These are phyloP conservation scores for Tupaia tana DNA, from an alignment of 2,113 vertebrate genomes.

Conservation along the genomic window DNA sequence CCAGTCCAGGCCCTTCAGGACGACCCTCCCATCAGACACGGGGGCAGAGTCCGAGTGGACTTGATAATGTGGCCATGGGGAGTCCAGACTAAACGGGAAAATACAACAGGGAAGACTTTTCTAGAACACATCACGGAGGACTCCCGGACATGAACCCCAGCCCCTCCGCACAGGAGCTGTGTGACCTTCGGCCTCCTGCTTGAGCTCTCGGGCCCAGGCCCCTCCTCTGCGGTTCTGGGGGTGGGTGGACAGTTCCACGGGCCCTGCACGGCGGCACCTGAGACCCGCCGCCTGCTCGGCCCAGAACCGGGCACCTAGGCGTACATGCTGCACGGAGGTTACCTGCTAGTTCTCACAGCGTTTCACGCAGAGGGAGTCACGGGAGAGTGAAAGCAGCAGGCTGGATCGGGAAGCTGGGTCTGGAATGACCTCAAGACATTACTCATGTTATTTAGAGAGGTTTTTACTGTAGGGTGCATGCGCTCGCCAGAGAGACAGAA, in stretches of 20 bases:
- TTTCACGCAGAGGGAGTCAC: not conserved
- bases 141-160: not conserved
- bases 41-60: rapidly evolving
- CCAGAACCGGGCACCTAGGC: not conserved
- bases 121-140: not conserved
- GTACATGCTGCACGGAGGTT: rapidly evolving
- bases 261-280: not conserved
- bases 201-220: not conserved
- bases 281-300: no score
- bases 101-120: not conserved
- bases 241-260: not conserved
- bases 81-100: not conserved
- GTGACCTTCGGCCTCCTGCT: not conserved
- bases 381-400: rapidly evolving
- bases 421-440: no score
- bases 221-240: not conserved
- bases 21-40: rapidly evolving
- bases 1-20: not conserved
- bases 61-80: rapidly evolving
- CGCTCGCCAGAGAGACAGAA: no score
- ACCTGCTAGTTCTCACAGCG: rapidly evolving
- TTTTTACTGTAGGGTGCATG: no score
- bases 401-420: not conserved
- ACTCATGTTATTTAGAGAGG: no score
- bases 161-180: not conserved